Evolutionary conservation across 2,888 invertebrate species (phyloP).

Genomic region (Tetanocera ferruginea): DNA sequence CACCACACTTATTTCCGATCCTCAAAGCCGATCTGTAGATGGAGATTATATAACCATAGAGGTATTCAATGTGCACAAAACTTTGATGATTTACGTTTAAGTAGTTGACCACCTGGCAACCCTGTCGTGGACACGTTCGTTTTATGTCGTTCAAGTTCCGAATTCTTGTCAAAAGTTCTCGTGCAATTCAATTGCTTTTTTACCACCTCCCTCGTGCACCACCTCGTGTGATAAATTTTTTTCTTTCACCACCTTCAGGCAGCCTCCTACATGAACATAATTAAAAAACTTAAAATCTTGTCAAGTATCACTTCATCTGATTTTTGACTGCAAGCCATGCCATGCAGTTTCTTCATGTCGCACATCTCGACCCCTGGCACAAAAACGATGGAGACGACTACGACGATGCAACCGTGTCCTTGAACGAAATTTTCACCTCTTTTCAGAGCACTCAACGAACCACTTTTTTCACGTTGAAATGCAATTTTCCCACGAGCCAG

Average conservation of each 20-base stretch:
- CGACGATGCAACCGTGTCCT: constrained; percentile 55
- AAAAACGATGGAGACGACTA: background rate
- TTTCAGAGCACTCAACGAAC: constrained; percentile 52
- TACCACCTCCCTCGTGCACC: background rate
- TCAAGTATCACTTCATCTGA: background rate
- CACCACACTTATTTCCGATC: no score
- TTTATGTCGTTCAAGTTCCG: background rate
- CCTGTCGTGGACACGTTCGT: background rate
- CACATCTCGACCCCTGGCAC: background rate
- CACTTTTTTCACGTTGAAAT: constrained; percentile 51
- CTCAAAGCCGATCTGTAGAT: no score
- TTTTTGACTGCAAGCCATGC: background rate
- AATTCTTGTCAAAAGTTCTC: background rate
- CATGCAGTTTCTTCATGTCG: background rate
- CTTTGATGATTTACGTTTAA: no score
- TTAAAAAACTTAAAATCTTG: background rate
- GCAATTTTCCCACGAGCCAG: background rate
- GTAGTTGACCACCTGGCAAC: background rate
- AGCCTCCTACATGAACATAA: no score
- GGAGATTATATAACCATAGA: no score
- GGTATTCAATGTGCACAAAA: no score
- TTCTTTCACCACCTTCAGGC: no score
- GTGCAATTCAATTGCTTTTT: background rate
- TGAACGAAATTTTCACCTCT: constrained; percentile 60
- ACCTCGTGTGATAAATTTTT: background rate